Evolutionary conservation across 2,888 invertebrate species (phyloP).

Genomic region (Pandemis corylana): DNA sequence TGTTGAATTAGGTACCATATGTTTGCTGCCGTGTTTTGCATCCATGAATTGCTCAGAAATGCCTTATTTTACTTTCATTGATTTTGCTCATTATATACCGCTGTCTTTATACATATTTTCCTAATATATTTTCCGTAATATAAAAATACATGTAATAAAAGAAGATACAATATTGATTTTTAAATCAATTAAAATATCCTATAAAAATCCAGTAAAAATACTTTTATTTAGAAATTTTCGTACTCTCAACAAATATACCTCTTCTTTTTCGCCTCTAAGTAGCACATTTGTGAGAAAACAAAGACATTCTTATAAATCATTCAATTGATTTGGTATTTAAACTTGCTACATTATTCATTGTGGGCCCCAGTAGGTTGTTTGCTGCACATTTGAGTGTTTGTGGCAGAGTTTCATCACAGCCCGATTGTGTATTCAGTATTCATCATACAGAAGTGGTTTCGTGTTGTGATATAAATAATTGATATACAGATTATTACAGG

Average conservation of each 20-base stretch:
- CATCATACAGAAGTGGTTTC: conserved; percentile 34
- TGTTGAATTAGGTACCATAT: conserved; percentile 17
- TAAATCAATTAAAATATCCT: too few relatives aligned
- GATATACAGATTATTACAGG: conserved; percentile 22
- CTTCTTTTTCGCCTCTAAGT: neutral
- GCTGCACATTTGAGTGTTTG: conserved; percentile 65
- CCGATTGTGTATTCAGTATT: conserved; percentile 58
- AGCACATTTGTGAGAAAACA: conserved; percentile 46
- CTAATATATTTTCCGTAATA: too few relatives aligned
- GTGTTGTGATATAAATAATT: conserved; percentile 41
- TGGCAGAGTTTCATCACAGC: conserved; percentile 56
- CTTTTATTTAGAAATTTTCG: too few relatives aligned
- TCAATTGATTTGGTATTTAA: conserved; percentile 68
- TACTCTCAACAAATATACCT: neutral
- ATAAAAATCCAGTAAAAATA: too few relatives aligned
- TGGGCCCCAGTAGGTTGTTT: conserved; percentile 46
- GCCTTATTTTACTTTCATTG: neutral
- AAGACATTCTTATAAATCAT: conserved; percentile 46
- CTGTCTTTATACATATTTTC: neutral
- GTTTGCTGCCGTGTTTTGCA: neutral
- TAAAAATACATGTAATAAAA: too few relatives aligned
- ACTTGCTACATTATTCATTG: conserved; percentile 66
- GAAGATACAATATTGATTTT: too few relatives aligned
- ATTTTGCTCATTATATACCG: neutral
- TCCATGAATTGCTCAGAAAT: neutral